These are phyloP conservation scores for Theristicus caerulescens DNA, from an alignment of 2,113 vertebrate genomes.

Conservation along the genomic window DNA sequence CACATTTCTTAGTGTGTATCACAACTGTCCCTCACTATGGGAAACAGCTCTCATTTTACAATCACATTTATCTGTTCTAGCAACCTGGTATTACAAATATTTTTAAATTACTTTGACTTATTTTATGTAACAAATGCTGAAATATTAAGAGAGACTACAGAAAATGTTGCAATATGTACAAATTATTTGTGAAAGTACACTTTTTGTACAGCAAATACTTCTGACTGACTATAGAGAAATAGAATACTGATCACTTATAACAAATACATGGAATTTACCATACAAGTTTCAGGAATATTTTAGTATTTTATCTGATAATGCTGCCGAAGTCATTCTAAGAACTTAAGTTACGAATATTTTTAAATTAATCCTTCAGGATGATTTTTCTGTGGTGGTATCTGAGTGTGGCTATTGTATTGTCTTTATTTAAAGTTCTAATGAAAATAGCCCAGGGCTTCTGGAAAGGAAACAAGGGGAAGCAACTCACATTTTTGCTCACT, in stretches of 20 bases:
- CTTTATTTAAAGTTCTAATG: background rate
- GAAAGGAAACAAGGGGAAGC: background rate
- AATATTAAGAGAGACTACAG: background rate
- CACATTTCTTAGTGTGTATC: background rate
- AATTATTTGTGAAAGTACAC: background rate
- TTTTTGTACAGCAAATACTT: background rate
- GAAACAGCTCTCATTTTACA: background rate
- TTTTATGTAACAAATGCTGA: background rate
- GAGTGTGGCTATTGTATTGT: background rate
- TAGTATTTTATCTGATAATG: background rate
- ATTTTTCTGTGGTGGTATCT: background rate
- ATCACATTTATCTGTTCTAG: background rate
- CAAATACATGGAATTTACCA: background rate
- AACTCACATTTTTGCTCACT: background rate
- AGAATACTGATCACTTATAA: background rate
- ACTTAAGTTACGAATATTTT: background rate
- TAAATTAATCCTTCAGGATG: background rate
- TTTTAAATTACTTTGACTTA: background rate
- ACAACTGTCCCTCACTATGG: background rate
- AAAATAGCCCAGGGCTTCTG: background rate
- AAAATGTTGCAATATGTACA: background rate
- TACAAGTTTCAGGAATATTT: background rate
- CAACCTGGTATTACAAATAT: background rate
- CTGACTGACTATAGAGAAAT: background rate
- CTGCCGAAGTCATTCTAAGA: background rate